phyloP scores from a whole-genome alignment of 1,140 invertebrate species.

The Anagrus nilaparvatae region DNA sequence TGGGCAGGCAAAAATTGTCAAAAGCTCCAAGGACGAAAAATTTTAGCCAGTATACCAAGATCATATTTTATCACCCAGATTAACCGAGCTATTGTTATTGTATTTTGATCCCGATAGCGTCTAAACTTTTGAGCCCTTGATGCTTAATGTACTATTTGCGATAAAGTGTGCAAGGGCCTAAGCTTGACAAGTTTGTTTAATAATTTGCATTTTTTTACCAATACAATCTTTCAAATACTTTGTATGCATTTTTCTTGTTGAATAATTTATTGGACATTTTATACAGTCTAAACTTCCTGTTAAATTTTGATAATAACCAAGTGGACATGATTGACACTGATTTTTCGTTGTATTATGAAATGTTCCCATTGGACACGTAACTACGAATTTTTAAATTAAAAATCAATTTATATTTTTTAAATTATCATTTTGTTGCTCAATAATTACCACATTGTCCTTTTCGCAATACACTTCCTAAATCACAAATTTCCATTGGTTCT shows the following conservation, averaged over 20 bases:
- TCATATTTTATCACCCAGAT: no score
- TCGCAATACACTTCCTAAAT: conserved; percentile 25
- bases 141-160: no score
- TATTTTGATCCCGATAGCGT: no score
- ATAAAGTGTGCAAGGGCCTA: no score
- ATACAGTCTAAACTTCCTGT: conserved; percentile 47
- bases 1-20: no score
- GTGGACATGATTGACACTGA: conserved; percentile 47
- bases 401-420: conserved; percentile 1
- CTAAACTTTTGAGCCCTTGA: no score
- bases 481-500: conserved; percentile 23
- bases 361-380: conserved; percentile 57
- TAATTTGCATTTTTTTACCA: no score
- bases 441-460: conserved; percentile 29
- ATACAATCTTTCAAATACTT: conserved; percentile 49
- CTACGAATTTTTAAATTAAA: conserved; percentile 28
- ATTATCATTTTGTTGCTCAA: conserved; percentile 8
- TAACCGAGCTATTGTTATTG: no score
- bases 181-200: no score
- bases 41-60: no score
- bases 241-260: conserved; percentile 46
- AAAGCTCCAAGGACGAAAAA: no score
- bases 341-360: conserved; percentile 47
- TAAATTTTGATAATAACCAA: conserved; percentile 51
- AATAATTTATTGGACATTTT: conserved; percentile 50